Conservation (phyloP, 2,113 vertebrate species). For the Epinephelus lanceolatus region DNA sequence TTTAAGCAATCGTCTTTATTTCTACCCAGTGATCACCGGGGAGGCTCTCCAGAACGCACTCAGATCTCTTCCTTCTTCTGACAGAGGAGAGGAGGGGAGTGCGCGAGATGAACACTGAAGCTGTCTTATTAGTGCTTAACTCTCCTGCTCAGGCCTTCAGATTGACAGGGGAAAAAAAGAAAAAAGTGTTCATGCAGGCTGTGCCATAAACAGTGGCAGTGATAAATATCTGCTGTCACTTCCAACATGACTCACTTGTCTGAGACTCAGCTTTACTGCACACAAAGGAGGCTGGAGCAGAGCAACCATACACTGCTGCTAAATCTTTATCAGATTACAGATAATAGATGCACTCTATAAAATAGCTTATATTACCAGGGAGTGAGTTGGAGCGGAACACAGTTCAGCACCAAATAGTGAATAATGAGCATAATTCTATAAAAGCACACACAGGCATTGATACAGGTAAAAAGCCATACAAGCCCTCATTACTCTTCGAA, state of each 20-base stretch:
- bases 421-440: constrained; percentile 70
- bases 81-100: constrained; percentile 47
- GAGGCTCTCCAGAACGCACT: constrained; percentile 56
- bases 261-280: constrained; percentile 69
- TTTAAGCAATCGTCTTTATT: constrained; percentile 69
- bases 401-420: constrained; percentile 62
- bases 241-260: constrained; percentile 81
- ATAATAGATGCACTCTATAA: constrained; percentile 79
- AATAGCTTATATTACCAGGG: constrained; percentile 69
- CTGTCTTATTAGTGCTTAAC: constrained; percentile 77
- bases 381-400: constrained; percentile 61
- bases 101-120: constrained; percentile 60
- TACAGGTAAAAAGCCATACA: constrained; percentile 56
- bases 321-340: constrained; percentile 78
- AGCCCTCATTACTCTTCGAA: constrained; percentile 50
- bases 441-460: constrained; percentile 60
- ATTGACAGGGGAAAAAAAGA: constrained; percentile 66
- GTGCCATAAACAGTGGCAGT: constrained; percentile 80
- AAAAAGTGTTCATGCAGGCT: constrained; percentile 62
- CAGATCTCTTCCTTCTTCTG: constrained; percentile 68
- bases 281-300: constrained; percentile 63
- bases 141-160: constrained; percentile 58
- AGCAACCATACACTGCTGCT: constrained; percentile 56
- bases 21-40: constrained; percentile 46
- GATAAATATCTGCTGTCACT: constrained; percentile 84